These are phyloP conservation scores for Heterodera filipjevi DNA, from an alignment of 2,888 invertebrate genomes.

Conservation along the genomic window DNA sequence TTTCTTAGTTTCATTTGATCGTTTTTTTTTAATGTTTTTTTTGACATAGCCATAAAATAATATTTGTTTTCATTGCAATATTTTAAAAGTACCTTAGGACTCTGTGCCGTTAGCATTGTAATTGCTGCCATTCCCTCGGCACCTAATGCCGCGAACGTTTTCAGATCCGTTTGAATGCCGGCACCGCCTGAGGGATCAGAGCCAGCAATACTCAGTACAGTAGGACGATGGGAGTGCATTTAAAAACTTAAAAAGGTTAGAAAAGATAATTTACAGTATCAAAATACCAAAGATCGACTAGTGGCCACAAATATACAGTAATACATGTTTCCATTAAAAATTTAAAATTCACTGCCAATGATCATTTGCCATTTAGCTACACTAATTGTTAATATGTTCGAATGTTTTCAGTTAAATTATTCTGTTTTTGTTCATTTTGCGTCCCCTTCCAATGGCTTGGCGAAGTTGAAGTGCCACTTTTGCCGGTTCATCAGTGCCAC, in stretches of 20 bases:
- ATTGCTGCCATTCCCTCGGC: conserved; percentile 17
- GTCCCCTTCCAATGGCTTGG: neutral
- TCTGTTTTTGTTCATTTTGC: neutral
- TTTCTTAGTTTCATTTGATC: too few species aligned
- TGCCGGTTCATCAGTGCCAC: neutral
- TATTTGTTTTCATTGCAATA: too few species aligned
- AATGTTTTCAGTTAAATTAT: too few species aligned
- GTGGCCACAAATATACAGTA: too few species aligned
- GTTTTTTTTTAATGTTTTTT: too few species aligned
- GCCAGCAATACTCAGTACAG: conserved; percentile 19
- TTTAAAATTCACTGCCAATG: too few species aligned
- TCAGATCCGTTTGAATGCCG: conserved; percentile 33
- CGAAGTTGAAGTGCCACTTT: neutral
- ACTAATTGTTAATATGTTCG: too few species aligned
- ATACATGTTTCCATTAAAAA: too few species aligned
- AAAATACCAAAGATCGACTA: too few species aligned
- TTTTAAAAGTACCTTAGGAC: conserved; percentile 2
- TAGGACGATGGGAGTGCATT: neutral
- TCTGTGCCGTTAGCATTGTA: conserved; percentile 32
- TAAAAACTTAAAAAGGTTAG: neutral
- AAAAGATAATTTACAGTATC: too few species aligned
- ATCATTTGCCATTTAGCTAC: too few species aligned
- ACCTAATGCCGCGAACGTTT: conserved; percentile 22
- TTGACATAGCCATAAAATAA: too few species aligned
- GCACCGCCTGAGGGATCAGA: conserved; percentile 31